phyloP scores from a whole-genome alignment of 2,797 vertebrate genomes.

The Malacoctenus gilli region DNA sequence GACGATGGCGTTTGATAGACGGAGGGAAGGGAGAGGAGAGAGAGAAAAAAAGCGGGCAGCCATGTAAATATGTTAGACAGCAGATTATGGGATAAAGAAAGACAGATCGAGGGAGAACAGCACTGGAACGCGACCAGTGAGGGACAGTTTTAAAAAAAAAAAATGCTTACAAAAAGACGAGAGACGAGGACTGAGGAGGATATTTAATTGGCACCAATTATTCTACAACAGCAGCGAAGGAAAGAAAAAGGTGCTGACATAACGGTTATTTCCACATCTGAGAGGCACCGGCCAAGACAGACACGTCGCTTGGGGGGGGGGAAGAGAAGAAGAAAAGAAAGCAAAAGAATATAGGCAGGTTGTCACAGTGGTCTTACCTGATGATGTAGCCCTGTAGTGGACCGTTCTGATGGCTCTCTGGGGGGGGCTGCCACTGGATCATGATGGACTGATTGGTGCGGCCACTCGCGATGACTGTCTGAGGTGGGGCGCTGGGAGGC shows the following conservation, averaged over 20 bases:
- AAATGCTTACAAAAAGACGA: conserved; percentile 45
- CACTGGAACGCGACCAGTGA: conserved; percentile 20
- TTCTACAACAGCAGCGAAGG: conserved; percentile 42
- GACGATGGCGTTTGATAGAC: conserved; percentile 30
- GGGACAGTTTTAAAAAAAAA: conserved; percentile 29
- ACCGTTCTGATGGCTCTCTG: conserved; percentile 94
- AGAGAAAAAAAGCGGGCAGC: conserved; percentile 12
- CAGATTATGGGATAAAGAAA: no score
- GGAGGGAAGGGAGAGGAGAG: conserved; percentile 2
- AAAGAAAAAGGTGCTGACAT: conserved; percentile 51
- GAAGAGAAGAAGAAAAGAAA: no score
- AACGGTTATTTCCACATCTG: conserved; percentile 61
- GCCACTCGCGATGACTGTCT: conserved; percentile 95
- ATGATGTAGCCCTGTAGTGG: conserved; percentile 95
- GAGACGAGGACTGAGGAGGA: conserved; percentile 47
- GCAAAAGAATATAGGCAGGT: conserved; percentile 33
- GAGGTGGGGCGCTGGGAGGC: conserved; percentile 93
- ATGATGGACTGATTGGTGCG: conserved; percentile 98
- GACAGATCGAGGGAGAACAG: background rate
- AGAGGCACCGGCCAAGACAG: conserved; percentile 42
- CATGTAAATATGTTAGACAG: conserved; percentile 44
- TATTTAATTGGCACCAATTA: conserved; percentile 73
- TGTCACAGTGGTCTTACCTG: conserved; percentile 80
- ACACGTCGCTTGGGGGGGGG: conserved; percentile 12
- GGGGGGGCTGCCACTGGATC: conserved; percentile 97